phyloP scores from a whole-genome alignment of 2,797 vertebrate genomes.

The Tragelaphus oryx region DNA sequence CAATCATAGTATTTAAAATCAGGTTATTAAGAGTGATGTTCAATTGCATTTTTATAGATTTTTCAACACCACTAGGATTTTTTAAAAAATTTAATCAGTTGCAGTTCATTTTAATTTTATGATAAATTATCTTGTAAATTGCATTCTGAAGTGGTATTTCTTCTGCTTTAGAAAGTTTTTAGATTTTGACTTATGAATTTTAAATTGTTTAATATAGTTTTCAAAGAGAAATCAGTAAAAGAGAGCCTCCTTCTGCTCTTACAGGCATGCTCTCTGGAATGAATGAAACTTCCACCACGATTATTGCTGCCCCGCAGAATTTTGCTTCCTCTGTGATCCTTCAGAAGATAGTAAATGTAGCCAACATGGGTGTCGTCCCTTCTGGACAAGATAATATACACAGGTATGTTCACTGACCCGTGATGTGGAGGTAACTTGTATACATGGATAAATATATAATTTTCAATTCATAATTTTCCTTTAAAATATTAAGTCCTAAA shows the following conservation, averaged over 20 bases:
- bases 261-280: conserved; percentile 93
- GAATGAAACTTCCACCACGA: conserved; percentile 90
- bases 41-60: background rate
- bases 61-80: background rate
- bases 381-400: conserved; percentile 86
- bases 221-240: conserved; percentile 3
- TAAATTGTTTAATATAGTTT: conserved; percentile 17
- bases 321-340: conserved; percentile 82
- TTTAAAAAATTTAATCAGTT: background rate
- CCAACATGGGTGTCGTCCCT: conserved; percentile 90
- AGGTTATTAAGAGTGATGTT: background rate
- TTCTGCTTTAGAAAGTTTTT: background rate
- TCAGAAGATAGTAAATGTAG: conserved; percentile 88
- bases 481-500: background rate
- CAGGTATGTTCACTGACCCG: conserved; percentile 83
- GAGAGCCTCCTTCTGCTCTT: conserved; percentile 49
- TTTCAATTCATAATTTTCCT: background rate
- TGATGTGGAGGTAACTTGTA: background rate
- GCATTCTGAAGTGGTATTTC: background rate
- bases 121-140: conserved; percentile 30
- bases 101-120: conserved; percentile 29
- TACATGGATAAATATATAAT: background rate
- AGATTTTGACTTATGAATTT: background rate
- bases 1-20: conserved; percentile 19
- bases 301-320: conserved; percentile 86